Base-by-base conservation (phyloP, 1,140 invertebrate genomes). In the Drosophila triauraria region DNA sequence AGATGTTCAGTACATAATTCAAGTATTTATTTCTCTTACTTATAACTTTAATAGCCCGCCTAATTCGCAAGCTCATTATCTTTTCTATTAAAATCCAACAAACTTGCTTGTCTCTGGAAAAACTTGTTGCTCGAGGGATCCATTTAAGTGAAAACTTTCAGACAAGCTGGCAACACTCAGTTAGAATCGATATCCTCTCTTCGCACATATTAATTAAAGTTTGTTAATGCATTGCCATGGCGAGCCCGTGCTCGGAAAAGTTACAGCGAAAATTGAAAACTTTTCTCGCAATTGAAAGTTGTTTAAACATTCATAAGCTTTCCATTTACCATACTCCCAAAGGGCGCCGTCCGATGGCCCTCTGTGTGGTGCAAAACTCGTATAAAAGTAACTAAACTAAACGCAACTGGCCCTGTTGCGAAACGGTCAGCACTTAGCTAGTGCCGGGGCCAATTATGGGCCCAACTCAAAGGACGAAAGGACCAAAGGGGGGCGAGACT, bases 241-340 rank as follows among this genome's bases (percentile, higher is more conserved):
- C 62, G n/a, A 54, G 48, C 27, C 27, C 27, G 27, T 30, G 27
- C 40, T 6, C 30, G 20, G 9, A 72, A 74, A 72, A 74, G 70
- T 74, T 74, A 43, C 23, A 32, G 58, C 54, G 46, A 72, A 70
- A 74, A 74, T 74, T 72, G 46, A 72, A 74, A 74, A 74, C 70
- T 74, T 74, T 72, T 51, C 70, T 74, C 68, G 53, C 69, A 74
- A 74, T 74, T 72, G 70, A 74, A 72, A 74, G 70, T 74, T 74
- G 56, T 59, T 74, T 74, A 74, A 72, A 74, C 70, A 74, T 74
- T 74, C 70, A 74, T 74, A 74, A 74, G 70, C 70, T 51, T 60
- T 60, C 70, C 70, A 60, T 72, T 72, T 71, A 25, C 67, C 69
- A 46, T 30, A 23, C 17, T 46, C 40, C 47, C 46, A 17, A 42